Conservation (phyloP, 2,888 invertebrate species). For the Calameuta filiformis region DNA sequence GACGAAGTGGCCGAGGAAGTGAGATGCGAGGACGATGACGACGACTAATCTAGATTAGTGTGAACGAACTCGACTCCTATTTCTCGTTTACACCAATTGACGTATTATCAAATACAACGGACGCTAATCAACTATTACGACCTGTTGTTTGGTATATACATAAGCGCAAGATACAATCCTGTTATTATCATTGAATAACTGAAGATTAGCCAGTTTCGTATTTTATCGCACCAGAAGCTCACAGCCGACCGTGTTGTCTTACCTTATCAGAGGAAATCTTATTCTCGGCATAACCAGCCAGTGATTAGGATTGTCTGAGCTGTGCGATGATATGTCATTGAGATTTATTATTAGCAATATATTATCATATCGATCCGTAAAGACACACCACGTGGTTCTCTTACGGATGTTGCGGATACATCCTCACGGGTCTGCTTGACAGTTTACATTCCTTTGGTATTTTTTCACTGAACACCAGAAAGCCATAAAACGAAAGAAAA, state of each 20-base stretch:
- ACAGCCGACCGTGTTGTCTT: neutral
- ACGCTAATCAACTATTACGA: neutral
- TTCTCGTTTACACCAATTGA: neutral
- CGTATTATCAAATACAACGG: neutral
- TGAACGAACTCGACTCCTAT: constrained; percentile 42
- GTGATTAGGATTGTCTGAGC: neutral
- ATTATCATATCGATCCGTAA: neutral
- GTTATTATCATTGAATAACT: neutral
- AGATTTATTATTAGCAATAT: neutral
- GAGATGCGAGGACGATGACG: constrained; percentile 31
- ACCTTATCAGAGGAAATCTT: neutral
- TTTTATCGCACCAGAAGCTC: neutral
- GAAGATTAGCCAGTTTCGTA: neutral
- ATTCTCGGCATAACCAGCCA: neutral
- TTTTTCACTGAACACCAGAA: neutral
- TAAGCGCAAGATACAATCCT: neutral
- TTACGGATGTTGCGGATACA: neutral
- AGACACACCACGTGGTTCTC: neutral
- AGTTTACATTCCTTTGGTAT: neutral
- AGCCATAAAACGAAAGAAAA: neutral
- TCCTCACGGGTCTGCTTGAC: neutral
- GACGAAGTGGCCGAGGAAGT: neutral
- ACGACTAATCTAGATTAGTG: constrained; percentile 49
- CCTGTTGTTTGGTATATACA: no score
- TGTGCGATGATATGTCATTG: neutral